Base-by-base conservation (phyloP, 2,888 invertebrate genomes). In the Stenichneumon culpator region DNA sequence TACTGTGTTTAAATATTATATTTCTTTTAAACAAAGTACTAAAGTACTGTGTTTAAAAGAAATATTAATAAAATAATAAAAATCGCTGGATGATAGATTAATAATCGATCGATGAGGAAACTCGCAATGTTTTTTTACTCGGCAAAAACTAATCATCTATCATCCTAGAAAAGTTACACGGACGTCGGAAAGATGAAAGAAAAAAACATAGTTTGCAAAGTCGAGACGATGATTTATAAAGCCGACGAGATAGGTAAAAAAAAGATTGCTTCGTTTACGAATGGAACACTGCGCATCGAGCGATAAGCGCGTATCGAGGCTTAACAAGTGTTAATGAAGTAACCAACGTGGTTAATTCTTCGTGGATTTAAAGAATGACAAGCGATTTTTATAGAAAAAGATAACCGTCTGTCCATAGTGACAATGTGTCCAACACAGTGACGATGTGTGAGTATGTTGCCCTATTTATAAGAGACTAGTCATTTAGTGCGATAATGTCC, bases 21-120 rank as follows among this genome's bases (percentile, higher is more conserved):
- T n/a, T n/a, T n/a, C n/a, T n/a, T n/a, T n/a, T n/a, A n/a, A n/a
- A n/a, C n/a, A n/a, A n/a, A n/a, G n/a, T n/a, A n/a, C n/a, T n/a
- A 16, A 47, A 47, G 44, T 3, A 47, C 11, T 0, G 44, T 16
- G 16, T 4, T 16, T 47, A 0, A 47, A 47, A 3, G 16, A 47
- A 14, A 47, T 11, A 9, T 11, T 3, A 47, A 47, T 4, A 0
- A 47, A 16, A 47, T 16, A 47, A 47, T 47, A 47, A 47, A 4
- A 47, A 47, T 47, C 16, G 16, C 14, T 16, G 14, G 44, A 47
- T 16, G 44, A 47, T 47, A 9, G 54, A 39, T 3, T 7, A 1
- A 60, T 81, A 60, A 69, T 81, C 68, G 68, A 60, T 74, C 68
- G 44, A 74, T 69, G 67, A 72, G 36, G 54, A 65, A 67, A 72